Conservation (phyloP, 2,113 vertebrate genomes). For the Nycticorax nycticorax region DNA sequence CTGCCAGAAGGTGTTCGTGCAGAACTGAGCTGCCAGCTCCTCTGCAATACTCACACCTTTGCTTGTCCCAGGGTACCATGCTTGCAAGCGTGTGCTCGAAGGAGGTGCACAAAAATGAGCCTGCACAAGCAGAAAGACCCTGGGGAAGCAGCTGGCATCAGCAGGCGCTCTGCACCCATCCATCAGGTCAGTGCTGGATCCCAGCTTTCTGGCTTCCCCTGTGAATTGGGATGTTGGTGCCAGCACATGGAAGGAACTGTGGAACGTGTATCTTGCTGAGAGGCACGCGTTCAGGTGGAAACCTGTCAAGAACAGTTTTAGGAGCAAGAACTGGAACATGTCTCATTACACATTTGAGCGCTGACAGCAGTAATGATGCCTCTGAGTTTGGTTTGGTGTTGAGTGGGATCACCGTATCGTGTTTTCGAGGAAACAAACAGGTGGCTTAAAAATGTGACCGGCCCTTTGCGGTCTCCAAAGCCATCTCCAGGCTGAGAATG, state of each 20-base stretch:
- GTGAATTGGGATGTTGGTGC: neutral
- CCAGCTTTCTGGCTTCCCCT: neutral
- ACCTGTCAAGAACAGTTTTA: neutral
- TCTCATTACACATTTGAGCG: rapidly evolving
- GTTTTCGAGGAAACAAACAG: rapidly evolving
- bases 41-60: neutral
- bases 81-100: neutral
- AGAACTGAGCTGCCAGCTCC: neutral
- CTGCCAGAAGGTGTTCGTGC: neutral
- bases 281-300: rapidly evolving
- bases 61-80: neutral
- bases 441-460: neutral
- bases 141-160: rapidly evolving
- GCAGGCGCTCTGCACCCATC: neutral
- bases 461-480: neutral
- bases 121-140: neutral
- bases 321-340: neutral
- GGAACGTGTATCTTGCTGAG: rapidly evolving
- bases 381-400: neutral
- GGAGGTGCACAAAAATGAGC: neutral
- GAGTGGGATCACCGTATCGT: rapidly evolving
- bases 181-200: rapidly evolving
- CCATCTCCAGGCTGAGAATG: neutral
- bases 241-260: rapidly evolving
- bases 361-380: neutral